Evolutionary conservation across 2,888 invertebrate genomes (phyloP), one percentile per base, ranked within the genome.

Genomic region (Caenorhabditis virilis): DNA sequence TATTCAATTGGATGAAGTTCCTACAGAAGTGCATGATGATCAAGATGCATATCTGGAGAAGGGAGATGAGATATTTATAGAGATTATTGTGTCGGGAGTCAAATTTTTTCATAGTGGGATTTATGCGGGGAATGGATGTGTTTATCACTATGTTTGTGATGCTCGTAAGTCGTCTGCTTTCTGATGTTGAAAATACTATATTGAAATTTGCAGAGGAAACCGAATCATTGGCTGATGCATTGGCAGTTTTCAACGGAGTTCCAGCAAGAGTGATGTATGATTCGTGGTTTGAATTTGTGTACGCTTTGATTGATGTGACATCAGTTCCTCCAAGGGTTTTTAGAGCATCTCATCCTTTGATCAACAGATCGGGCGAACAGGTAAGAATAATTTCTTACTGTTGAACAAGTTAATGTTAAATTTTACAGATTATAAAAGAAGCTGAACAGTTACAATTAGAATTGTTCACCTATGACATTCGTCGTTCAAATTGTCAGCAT

Each of bases 81-180:
- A 74, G 41, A 67, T 72, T 33, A 62, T 58, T 9, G 55, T 70
- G 23, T 60, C 68, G 1, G 69, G 68, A 1, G 67, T 76, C 27
- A 67, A 67, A 11, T 76, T 74, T 51, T 76, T 54, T 48, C 76
- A 76, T 38, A 71, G 65, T 36, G 76, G 76, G 33, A 74, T 76
- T 41, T 76, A 76, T 49, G 76, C 74, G 4, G 76, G 76, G 9
- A 50, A 74, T n/a, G 74, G 72, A 46, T 52, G 57, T 22, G 72
- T 73, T 22, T 76, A 71, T 38, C 76, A 76, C 45, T 76, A 73
- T 50, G 67, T 74, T 22, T 66, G 62, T 18, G 72, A 74, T 50
- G 51, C 62, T 11, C 70, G 72, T 75, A 27, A 51, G 69, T 63
- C 4, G 15, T 36, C 7, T 47, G 13, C n/a, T 27, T 25, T 30